These are phyloP conservation scores for Nipponia nippon DNA, from an alignment of 2,113 vertebrate species.

Conservation along the genomic window DNA sequence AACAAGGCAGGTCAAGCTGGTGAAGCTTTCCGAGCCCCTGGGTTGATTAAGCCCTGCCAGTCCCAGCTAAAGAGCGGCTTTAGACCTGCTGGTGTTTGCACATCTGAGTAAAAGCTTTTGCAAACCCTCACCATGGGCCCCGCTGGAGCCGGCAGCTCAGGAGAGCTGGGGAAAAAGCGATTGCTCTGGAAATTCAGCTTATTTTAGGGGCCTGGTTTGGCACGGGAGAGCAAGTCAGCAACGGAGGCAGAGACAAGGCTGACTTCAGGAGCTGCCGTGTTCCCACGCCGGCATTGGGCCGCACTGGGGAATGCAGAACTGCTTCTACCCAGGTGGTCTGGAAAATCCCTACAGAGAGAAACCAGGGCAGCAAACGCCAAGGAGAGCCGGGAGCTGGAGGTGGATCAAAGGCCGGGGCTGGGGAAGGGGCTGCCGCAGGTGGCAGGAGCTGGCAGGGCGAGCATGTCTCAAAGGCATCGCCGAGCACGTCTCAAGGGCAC, in stretches of 20 bases:
- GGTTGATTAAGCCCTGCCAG: not conserved
- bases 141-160: not conserved
- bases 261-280: not conserved
- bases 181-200: not conserved
- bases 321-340: conserved; percentile 41
- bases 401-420: not conserved
- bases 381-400: not conserved
- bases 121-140: not conserved
- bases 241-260: not conserved
- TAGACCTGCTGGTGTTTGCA: not conserved
- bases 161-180: not conserved
- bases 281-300: not conserved
- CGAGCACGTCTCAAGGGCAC: not conserved
- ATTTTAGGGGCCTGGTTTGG: not conserved
- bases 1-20: not conserved
- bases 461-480: not conserved
- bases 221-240: not conserved
- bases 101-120: not conserved
- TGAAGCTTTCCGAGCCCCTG: not conserved
- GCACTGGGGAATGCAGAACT: not conserved
- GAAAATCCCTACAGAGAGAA: conserved; percentile 24
- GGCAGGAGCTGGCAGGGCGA: not conserved
- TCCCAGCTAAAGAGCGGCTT: not conserved
- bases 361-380: fast-evolving
- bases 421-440: conserved; percentile 29